Evolutionary conservation across 2,113 vertebrate species (phyloP).

Genomic region (Tapirus terrestris): DNA sequence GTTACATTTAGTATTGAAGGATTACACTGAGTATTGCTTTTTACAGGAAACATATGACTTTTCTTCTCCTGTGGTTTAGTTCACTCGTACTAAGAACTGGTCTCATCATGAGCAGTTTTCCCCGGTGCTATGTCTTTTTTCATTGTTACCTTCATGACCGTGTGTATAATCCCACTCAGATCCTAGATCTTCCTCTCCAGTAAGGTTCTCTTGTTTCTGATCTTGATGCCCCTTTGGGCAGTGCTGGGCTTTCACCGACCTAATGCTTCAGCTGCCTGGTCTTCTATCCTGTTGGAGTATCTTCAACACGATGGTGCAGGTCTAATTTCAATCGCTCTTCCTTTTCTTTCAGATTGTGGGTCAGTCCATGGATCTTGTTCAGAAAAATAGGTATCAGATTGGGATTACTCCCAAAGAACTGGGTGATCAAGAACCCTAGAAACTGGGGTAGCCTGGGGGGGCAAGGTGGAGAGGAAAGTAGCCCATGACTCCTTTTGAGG

Average conservation of each 20-base stretch:
- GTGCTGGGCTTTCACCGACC: neutral
- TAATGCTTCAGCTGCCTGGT: neutral
- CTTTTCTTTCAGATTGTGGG: neutral
- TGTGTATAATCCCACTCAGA: neutral
- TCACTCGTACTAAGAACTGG: neutral
- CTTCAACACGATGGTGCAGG: neutral
- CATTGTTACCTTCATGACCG: neutral
- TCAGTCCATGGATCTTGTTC: neutral
- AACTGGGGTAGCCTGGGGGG: neutral
- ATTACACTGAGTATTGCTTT: neutral
- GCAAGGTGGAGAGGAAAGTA: neutral
- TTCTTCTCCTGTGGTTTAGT: neutral
- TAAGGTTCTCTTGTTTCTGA: neutral
- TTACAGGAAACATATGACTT: neutral
- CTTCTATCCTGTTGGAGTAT: neutral
- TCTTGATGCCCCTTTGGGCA: neutral
- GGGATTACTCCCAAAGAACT: neutral
- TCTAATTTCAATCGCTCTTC: conserved; percentile 6
- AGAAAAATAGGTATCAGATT: neutral
- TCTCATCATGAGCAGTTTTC: neutral
- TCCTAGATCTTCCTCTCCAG: neutral
- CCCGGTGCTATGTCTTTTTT: neutral
- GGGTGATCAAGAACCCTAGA: neutral
- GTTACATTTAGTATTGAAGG: neutral
- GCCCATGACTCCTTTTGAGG: neutral